Conservation (phyloP, 2,797 vertebrate species). For the Sphaeramia orbicularis region DNA sequence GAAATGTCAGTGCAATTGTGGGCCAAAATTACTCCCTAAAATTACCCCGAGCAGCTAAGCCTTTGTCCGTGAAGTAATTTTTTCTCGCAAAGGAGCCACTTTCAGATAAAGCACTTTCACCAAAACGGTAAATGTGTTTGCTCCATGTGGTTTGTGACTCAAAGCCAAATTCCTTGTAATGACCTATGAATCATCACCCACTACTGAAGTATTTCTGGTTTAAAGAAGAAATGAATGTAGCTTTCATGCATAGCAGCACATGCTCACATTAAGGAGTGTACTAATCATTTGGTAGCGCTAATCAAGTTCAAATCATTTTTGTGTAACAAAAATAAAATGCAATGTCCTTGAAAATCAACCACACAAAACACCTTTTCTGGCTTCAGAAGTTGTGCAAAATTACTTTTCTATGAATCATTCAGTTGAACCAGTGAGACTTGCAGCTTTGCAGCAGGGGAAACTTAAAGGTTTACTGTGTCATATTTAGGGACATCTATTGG, state of each 20-base stretch:
- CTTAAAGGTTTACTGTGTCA: too few species aligned
- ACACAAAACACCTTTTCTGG: too few species aligned
- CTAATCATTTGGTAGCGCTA: too few species aligned
- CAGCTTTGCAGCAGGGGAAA: too few species aligned
- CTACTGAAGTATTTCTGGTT: constrained; percentile 23
- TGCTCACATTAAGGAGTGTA: too few species aligned
- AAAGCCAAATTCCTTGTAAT: background rate
- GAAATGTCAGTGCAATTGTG: background rate
- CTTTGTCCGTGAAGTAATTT: background rate
- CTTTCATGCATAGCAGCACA: background rate
- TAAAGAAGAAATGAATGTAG: constrained; percentile 7
- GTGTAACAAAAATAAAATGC: too few species aligned
- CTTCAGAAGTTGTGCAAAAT: too few species aligned
- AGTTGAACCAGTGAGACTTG: too few species aligned
- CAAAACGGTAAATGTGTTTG: background rate
- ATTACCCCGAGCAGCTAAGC: background rate
- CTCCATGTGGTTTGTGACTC: background rate
- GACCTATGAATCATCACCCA: constrained; percentile 29
- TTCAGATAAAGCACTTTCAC: background rate
- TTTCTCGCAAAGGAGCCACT: background rate
- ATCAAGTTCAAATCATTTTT: too few species aligned
- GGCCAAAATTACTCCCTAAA: background rate
- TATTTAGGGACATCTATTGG: background rate
- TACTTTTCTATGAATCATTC: too few species aligned
- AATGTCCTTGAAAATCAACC: too few species aligned